Evolutionary conservation across 2,113 vertebrate species (phyloP).

Genomic region (Bubo scandiacus): DNA sequence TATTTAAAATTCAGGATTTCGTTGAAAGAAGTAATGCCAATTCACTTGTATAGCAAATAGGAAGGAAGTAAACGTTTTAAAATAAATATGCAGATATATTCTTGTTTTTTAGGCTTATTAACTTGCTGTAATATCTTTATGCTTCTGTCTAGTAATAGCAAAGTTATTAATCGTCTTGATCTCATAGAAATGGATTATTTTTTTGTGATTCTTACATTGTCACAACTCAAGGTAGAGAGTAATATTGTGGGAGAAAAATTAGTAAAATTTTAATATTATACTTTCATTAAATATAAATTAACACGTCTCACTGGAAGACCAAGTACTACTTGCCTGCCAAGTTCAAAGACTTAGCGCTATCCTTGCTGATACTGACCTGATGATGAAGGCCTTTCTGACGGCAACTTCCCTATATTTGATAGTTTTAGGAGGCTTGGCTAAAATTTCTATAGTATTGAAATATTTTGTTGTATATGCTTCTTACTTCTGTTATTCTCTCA

Average conservation of each 20-base stretch:
- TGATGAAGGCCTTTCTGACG: background rate
- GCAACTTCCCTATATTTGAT: background rate
- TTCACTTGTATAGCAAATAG: background rate
- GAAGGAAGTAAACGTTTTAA: background rate
- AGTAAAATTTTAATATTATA: background rate
- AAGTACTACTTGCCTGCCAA: background rate
- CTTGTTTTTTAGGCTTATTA: slow-evolving; percentile 1
- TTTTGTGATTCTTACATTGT: background rate
- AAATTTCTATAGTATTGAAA: background rate
- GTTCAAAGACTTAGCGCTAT: background rate
- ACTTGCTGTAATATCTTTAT: background rate
- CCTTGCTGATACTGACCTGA: background rate
- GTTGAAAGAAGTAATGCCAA: slow-evolving; percentile 9
- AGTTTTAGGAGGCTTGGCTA: background rate
- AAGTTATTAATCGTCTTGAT: background rate
- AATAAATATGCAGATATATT: background rate
- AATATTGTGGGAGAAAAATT: background rate
- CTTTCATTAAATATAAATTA: background rate
- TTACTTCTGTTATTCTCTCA: background rate
- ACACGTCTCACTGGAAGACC: background rate
- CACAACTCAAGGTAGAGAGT: background rate
- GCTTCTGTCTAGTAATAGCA: background rate
- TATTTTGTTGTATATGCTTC: background rate
- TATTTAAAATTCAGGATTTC: slow-evolving; percentile 27
- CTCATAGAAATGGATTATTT: background rate